phyloP scores from a whole-genome alignment of 2,797 vertebrate species.

The Chrysocyon brachyurus region DNA sequence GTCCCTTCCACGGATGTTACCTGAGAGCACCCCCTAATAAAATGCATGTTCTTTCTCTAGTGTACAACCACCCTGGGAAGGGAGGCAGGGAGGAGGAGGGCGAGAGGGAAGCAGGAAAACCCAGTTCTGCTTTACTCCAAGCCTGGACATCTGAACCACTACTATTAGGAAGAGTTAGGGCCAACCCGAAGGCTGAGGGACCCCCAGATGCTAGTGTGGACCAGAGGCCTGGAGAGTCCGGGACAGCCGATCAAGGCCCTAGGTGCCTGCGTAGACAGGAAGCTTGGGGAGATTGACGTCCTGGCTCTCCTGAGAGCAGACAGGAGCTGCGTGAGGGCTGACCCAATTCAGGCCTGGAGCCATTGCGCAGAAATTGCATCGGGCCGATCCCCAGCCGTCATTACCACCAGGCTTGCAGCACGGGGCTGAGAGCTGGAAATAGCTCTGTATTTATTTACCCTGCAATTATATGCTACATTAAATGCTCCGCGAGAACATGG shows the following conservation, averaged over 20 bases:
- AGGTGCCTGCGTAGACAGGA: not conserved
- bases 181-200: not conserved
- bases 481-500: slow-evolving; percentile 83
- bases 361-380: slow-evolving; percentile 61
- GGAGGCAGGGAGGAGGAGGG: not conserved
- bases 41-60: not conserved
- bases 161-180: not conserved
- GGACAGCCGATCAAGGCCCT: not conserved
- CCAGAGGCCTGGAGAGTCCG: not conserved
- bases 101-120: not conserved
- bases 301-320: not conserved
- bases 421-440: slow-evolving; percentile 83
- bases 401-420: slow-evolving; percentile 68
- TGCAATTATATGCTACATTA: slow-evolving; percentile 87
- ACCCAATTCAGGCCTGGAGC: slow-evolving; percentile 70
- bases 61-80: not conserved
- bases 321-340: slow-evolving; percentile 57
- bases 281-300: not conserved
- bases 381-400: slow-evolving; percentile 64
- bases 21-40: not conserved
- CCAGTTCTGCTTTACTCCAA: not conserved
- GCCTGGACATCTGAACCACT: not conserved
- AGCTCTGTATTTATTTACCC: slow-evolving; percentile 86
- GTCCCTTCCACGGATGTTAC: not conserved
- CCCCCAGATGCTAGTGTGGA: not conserved